These are phyloP conservation scores for Torymus auratus DNA, from an alignment of 2,888 invertebrate species.

Conservation along the genomic window DNA sequence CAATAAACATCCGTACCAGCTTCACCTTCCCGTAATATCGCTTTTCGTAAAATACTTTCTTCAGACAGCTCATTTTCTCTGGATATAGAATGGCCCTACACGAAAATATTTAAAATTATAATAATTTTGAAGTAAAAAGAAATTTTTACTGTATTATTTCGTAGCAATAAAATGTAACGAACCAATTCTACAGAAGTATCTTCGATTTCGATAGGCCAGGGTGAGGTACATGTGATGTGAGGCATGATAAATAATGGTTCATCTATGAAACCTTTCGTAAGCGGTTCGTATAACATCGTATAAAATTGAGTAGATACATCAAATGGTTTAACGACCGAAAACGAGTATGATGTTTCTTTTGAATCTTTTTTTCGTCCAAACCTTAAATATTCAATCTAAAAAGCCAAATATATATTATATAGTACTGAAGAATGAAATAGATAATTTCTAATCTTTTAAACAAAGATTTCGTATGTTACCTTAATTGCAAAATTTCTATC, in stretches of 20 bases:
- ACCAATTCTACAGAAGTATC: constrained; percentile 83
- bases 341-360: constrained; percentile 80
- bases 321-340: constrained; percentile 84
- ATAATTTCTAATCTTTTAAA: background rate
- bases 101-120: background rate
- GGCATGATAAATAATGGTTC: constrained; percentile 85
- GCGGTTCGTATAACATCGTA: constrained; percentile 82
- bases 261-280: constrained; percentile 82
- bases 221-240: constrained; percentile 83
- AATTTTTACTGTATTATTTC: constrained; percentile 2
- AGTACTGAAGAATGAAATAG: background rate
- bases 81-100: constrained; percentile 70
- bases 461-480: constrained; percentile 70
- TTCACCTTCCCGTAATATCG: constrained; percentile 77
- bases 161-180: constrained; percentile 61
- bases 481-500: constrained; percentile 81
- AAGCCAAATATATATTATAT: constrained; percentile 41
- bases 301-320: constrained; percentile 83
- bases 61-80: constrained; percentile 64
- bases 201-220: constrained; percentile 84
- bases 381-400: constrained; percentile 73
- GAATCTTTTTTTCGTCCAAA: constrained; percentile 74
- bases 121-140: constrained; percentile 32
- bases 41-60: constrained; percentile 71
- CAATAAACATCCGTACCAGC: constrained; percentile 78